Base-by-base conservation (phyloP, 2,113 vertebrate species). In the Propithecus coquereli region DNA sequence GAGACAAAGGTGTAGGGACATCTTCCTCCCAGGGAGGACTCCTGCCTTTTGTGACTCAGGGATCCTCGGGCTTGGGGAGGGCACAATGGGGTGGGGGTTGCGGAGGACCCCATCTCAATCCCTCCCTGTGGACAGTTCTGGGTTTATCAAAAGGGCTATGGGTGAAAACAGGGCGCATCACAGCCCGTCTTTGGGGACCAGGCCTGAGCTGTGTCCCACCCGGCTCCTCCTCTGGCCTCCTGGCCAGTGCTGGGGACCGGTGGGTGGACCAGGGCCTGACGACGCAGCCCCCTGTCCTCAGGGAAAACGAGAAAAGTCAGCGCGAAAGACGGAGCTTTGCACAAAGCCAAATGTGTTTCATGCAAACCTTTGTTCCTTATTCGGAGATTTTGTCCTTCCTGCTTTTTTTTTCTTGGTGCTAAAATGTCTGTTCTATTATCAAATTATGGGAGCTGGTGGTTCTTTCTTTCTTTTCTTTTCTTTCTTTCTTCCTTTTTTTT, bases 31-130 rank as follows among this genome's bases (percentile, higher is more conserved):
- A 13, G 59, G 54, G 71, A 23, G 13, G 43, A 70, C 10, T 13
- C 45, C 34, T 54, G 66, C 8, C 47, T 85, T 54, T 47, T 37
- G 37, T 40, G 74, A 66, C 16, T 54, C 23, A 20, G 43, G 47
- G 63, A 57, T 22, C 34, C 34, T 79, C 7, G 13, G 11, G 23
- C 22, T 37, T 16, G 20, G 37, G 32, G 22, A 52, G 45, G 25
- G 3, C n/a, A 10, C 10, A 27, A 45, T 47, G 32, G 14, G 11
- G 3, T 20, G 1, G 17, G 10, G 10, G 27, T 14, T 22, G 23
- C 23, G 3, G 13, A n/a, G n/a, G 9, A 14, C 43, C 5, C 6
- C 63, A 37, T 30, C 20, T 8, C 23, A 27, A 89, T 32, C 70
- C 7, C 23, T 81, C 43, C 59, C 8, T 17, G 34, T 13, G 89